Base-by-base conservation (phyloP, 2,888 invertebrate genomes). In the Drosophila rubida region DNA sequence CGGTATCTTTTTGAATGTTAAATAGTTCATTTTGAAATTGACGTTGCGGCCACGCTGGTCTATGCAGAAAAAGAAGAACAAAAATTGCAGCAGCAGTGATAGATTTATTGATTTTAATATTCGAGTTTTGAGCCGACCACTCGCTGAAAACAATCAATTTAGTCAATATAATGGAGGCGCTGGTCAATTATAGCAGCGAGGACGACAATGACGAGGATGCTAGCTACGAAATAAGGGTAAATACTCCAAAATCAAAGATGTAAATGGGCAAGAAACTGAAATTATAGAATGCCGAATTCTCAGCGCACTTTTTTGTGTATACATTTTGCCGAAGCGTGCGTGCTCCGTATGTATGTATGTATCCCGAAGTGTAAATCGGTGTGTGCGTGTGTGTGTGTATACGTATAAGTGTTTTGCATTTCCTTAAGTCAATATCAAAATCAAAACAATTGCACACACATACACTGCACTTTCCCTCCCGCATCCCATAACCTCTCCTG, bases 181-280 rank as follows among this genome's bases (percentile, higher is more conserved):
- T 96, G 66, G 94, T 95, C 69, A 95, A 94, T 89, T 96, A 96
- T 90, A 95, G 94, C 72, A 96, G 96, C 91, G 96, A 96, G 86
- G 96, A 96, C 83, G 96, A 96, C 69, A 94, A 93, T 84, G 95
- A 95, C 39, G 91, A 90, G 39, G 78, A 90, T 41, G 67, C 73
- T 8, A 78, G 73, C 30, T 74, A 78, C 60, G 75, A 82, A 45
- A 93, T 92, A 72, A 78, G 77, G 90, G 91, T 91, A 91, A 91
- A 83, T 91, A 90, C 57, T 50, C 6, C 37, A 61, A 2, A 2
- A 42, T n/a, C 41, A 45, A 35, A 42, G 7, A 9, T 14, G 11
- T n/a, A n/a, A 32, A 48, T 27, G 25, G 48, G 35, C 39, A 11
- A 25, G 27, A 50, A 32, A 27, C 27, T 50, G 48, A 58, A 75